Percentiles rank a stretch among this genome's conserved stretches.
Conservation (phyloP, 30 jellyfish, hydroid and myxozoan species). For the Catostylus mosaicus region DNA sequence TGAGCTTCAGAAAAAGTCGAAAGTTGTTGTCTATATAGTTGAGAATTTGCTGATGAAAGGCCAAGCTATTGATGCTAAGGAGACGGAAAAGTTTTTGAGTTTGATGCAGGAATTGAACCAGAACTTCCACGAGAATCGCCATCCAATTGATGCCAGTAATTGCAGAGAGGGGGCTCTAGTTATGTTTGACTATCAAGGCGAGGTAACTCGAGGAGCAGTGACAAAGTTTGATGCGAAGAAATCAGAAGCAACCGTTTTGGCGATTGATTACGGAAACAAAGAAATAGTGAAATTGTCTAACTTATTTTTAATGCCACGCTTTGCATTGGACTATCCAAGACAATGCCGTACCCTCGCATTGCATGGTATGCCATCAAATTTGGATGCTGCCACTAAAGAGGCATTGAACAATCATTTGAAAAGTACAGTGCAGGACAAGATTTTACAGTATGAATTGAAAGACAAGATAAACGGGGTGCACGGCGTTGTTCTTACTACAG, state of each 20-base stretch:
- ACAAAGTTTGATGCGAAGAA: not conserved
- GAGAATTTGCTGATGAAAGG: conserved; percentile 57
- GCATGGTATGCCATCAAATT: conserved; percentile 21
- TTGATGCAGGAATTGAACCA: conserved; percentile 34
- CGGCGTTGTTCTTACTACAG: not conserved
- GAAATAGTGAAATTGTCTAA: conserved; percentile 29
- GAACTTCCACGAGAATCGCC: not conserved
- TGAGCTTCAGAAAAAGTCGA: not conserved
- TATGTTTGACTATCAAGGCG: conserved; percentile 39
- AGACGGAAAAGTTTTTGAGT: conserved; percentile 27
- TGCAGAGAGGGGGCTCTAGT: conserved; percentile 66
- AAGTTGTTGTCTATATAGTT: conserved; percentile 36
- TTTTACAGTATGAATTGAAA: not conserved
- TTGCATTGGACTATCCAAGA: conserved; percentile 58
- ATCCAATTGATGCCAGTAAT: not conserved
- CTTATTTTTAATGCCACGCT: conserved; percentile 35
- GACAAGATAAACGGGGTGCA: conserved; percentile 18
- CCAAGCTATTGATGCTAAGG: conserved; percentile 36
- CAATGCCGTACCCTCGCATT: conserved; percentile 41
- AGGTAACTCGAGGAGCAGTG: conserved; percentile 50
- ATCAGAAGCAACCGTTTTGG: conserved; percentile 32
- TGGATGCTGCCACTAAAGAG: not conserved
- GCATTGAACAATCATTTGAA: conserved; percentile 6
- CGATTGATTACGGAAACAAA: conserved; percentile 62
- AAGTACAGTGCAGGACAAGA: conserved; percentile 19